Conservation (phyloP, 1,140 invertebrate genomes). For the Pissodes strobi region DNA sequence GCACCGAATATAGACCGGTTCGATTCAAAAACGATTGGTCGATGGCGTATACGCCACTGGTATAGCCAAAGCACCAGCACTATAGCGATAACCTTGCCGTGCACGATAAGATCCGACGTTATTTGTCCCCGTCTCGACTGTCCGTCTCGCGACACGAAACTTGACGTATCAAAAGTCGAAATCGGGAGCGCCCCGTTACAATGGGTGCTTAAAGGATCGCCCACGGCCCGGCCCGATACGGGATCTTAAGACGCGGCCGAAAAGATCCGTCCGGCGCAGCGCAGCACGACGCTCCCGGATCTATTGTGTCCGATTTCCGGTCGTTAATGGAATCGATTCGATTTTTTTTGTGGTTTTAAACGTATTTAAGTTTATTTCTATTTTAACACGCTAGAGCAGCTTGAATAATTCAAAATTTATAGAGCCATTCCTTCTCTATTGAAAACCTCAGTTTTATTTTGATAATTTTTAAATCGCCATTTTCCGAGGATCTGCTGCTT, state of each 20-base stretch:
- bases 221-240: conserved; percentile 10
- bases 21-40: too few species aligned
- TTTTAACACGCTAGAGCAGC: too few species aligned
- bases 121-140: conserved; percentile 18
- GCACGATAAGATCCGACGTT: background rate
- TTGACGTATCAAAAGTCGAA: conserved; percentile 23
- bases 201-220: conserved; percentile 24
- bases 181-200: conserved; percentile 19
- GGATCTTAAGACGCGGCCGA: background rate
- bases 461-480: too few species aligned
- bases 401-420: too few species aligned
- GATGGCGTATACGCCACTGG: too few species aligned
- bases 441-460: too few species aligned
- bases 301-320: conserved; percentile 24
- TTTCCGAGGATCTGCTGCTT: too few species aligned
- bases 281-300: conserved; percentile 11
- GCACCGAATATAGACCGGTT: too few species aligned
- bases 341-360: too few species aligned
- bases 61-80: too few species aligned
- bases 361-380: too few species aligned
- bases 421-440: too few species aligned
- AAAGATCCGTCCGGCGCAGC: conserved; percentile 5
- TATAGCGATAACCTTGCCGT: conserved; percentile 7
- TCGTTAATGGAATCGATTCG: conserved; percentile 7
- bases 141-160: conserved; percentile 16